Evolutionary conservation across 2,113 vertebrate genomes (phyloP), one percentile per base, ranked within the genome.

Genomic region (Serilophus lunatus): DNA sequence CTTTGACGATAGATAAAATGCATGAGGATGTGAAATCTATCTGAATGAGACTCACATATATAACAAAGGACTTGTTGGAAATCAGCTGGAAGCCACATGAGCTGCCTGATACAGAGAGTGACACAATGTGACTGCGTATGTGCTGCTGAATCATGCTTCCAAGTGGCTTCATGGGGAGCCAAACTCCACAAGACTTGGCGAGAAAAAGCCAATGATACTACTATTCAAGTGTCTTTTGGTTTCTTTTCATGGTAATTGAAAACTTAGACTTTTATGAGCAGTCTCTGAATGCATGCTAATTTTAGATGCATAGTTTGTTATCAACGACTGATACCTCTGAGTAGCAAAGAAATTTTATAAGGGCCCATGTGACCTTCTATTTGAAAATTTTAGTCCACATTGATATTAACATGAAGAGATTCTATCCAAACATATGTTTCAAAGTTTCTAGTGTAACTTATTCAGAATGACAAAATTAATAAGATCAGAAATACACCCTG

Each of bases 91-190:
- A 63, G 25, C 4, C 47, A 70, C 28, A 10, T 81, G 26, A 81
- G 19, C 31, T 45, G 36, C 16, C 29, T 28, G 59, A 57, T 12
- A 15, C 9, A 38, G 19, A 61, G 3, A 83, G 42, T 28, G 22
- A 49, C 11, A 28, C 3, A 24, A 18, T 0, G 1, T 12, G 70
- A 10, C 13, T 22, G 18, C 31, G 6, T 35, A 20, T 9, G 5
- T 17, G 28, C 9, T 53, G 16, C 31, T 63, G 59, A 61, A 31
- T 56, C 29, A 19, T 18, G 10, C 4, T 72, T 60, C 29, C 50
- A 72, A 6, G 18, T 38, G n/a, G 22, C 28, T 81, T 86, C 14
- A 40, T 12, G 28, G 9, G 23, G 18, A 70, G 2, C 3, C 57
- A 84, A 81, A 57, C 5, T 3, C 12, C 18, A 29, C 2, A 16